Percentiles rank a stretch among this genome's conserved stretches.
Conservation (phyloP, 2,888 invertebrate species). For the Dioctria rufipes region DNA sequence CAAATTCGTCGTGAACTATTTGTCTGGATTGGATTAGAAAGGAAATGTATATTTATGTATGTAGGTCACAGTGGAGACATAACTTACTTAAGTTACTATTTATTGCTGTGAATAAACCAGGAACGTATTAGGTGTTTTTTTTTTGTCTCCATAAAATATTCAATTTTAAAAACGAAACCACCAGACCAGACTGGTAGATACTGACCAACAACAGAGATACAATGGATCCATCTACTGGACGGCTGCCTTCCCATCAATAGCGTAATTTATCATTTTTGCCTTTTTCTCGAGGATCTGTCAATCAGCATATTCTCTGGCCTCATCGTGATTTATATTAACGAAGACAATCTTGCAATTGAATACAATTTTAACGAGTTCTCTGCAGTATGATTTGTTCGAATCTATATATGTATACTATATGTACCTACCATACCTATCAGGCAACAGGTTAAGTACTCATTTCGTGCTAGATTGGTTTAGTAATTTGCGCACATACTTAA, state of each 20-base stretch:
- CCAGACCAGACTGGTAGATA: not conserved
- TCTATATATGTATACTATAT: not conserved
- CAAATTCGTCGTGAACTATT: slow-evolving; percentile 12
- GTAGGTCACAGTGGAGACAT: not conserved
- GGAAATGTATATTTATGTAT: not conserved
- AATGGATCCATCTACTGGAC: slow-evolving; percentile 15
- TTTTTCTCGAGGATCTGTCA: slow-evolving; percentile 21
- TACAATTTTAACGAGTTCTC: slow-evolving; percentile 42
- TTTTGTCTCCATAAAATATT: slow-evolving; percentile 9
- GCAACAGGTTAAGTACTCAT: not conserved
- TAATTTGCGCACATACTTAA: not conserved
- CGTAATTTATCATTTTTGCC: slow-evolving; percentile 20
- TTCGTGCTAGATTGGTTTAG: not conserved
- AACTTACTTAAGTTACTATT: not conserved
- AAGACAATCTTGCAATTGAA: slow-evolving; percentile 42
- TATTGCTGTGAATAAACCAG: too few species aligned
- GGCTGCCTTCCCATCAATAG: slow-evolving; percentile 4
- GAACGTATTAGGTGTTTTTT: too few species aligned
- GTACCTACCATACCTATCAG: too few species aligned
- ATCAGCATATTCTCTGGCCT: slow-evolving; percentile 12
- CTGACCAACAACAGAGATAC: not conserved
- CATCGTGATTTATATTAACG: slow-evolving; percentile 32
- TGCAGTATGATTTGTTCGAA: not conserved
- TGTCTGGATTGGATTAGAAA: not conserved
- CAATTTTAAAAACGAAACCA: slow-evolving; percentile 4